A percentile compares a stretch with the other conserved stretches of the same genome.
Evolutionary conservation across 2,888 invertebrate species (phyloP).

Genomic region (Leucoma salicis): DNA sequence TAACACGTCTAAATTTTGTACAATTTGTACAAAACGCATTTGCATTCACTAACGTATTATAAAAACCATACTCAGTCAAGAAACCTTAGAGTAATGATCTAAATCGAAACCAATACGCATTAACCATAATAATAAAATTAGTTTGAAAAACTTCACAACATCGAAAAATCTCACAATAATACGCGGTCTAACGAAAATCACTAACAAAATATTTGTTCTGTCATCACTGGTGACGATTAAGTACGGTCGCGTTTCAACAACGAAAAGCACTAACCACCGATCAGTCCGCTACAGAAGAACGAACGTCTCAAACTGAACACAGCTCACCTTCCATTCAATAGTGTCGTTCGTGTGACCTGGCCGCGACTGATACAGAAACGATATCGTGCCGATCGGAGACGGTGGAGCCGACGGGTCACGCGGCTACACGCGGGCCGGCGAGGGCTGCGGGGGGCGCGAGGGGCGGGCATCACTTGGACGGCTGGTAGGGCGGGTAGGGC

Average conservation of each 20-base stretch:
- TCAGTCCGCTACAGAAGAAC: slow-evolving; percentile 35
- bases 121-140: slow-evolving; percentile 43
- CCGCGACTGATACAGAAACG: neutral
- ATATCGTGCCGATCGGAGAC: neutral
- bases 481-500: slow-evolving; percentile 73
- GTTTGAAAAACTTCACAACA: slow-evolving; percentile 48
- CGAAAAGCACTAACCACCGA: slow-evolving; percentile 34
- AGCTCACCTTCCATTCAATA: neutral
- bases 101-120: slow-evolving; percentile 45
- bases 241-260: slow-evolving; percentile 30
- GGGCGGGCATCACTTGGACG: slow-evolving; percentile 68
- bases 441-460: slow-evolving; percentile 15
- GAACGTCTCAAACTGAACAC: slow-evolving; percentile 24
- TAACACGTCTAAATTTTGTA: slow-evolving; percentile 73
- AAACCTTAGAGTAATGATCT: slow-evolving; percentile 50
- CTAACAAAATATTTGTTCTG: slow-evolving; percentile 51
- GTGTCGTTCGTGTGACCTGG: neutral
- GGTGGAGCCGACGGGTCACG: slow-evolving; percentile 13
- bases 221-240: slow-evolving; percentile 38
- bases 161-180: slow-evolving; percentile 53
- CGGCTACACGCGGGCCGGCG: slow-evolving; percentile 14
- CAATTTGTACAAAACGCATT: slow-evolving; percentile 74
- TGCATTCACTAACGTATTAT: slow-evolving; percentile 55
- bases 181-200: slow-evolving; percentile 54
- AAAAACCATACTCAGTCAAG: slow-evolving; percentile 61